phyloP scores from a whole-genome alignment of 2,113 vertebrate genomes.

The Apteryx mantelli region DNA sequence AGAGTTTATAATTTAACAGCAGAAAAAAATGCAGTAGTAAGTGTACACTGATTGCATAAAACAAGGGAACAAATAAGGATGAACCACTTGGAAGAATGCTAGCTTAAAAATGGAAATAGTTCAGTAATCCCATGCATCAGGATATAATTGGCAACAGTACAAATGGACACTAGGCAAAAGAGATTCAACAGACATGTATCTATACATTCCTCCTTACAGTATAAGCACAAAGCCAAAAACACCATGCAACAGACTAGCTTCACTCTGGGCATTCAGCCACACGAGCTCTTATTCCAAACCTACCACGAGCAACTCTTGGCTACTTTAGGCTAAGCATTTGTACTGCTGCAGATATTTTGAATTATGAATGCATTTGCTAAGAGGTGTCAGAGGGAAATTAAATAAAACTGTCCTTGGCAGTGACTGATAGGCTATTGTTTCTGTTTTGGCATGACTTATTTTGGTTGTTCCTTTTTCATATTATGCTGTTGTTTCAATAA shows the following conservation, averaged over 20 bases:
- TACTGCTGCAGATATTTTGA: neutral
- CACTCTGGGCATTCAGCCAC: neutral
- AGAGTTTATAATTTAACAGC: neutral
- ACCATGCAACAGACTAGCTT: neutral
- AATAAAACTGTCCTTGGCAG: conserved; percentile 8
- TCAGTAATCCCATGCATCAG: neutral
- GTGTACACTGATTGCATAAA: neutral
- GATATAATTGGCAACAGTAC: neutral
- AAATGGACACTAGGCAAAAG: neutral
- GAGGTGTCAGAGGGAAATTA: conserved; percentile 17
- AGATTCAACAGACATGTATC: neutral
- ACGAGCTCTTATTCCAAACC: neutral
- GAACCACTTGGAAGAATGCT: neutral
- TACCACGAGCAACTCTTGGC: neutral
- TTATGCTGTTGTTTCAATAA: neutral
- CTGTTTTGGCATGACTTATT: neutral
- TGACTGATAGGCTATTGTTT: conserved; percentile 9
- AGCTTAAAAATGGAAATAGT: neutral
- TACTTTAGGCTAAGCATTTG: neutral
- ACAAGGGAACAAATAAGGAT: neutral
- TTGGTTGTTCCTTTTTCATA: neutral
- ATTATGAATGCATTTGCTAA: conserved; percentile 19
- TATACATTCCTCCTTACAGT: neutral
- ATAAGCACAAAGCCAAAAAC: neutral
- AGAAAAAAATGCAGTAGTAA: neutral